phyloP scores from a whole-genome alignment of 2,888 invertebrate genomes.

The Nymphalis polychloros region DNA sequence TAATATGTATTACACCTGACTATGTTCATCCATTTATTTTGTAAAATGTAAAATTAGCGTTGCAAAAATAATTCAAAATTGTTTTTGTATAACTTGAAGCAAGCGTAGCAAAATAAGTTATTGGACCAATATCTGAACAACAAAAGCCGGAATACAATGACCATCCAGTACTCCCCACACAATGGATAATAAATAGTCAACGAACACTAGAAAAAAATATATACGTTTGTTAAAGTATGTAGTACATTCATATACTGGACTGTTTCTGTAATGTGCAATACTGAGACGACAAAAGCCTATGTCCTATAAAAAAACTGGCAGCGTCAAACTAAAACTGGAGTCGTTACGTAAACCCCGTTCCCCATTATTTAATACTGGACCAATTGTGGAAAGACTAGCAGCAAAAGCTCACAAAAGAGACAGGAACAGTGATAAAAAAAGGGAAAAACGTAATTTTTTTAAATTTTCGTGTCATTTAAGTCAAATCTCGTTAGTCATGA shows the following conservation, averaged over 20 bases:
- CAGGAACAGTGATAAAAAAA: neutral
- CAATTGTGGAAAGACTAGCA: neutral
- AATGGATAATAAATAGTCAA: slow-evolving; percentile 51
- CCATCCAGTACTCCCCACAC: slow-evolving; percentile 48
- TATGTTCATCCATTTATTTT: neutral
- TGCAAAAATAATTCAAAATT: neutral
- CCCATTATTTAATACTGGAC: slow-evolving; percentile 8
- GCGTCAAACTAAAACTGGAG: slow-evolving; percentile 27
- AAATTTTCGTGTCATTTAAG: slow-evolving; percentile 18
- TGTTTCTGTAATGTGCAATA: slow-evolving; percentile 22
- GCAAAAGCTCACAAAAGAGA: neutral
- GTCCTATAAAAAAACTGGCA: slow-evolving; percentile 34
- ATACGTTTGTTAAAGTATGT: slow-evolving; percentile 24
- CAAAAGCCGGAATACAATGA: slow-evolving; percentile 59
- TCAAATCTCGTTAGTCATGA: slow-evolving; percentile 42
- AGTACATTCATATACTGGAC: slow-evolving; percentile 23
- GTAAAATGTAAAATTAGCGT: neutral
- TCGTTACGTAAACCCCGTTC: slow-evolving; percentile 2
- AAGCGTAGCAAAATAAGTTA: slow-evolving; percentile 53
- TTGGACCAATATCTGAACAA: slow-evolving; percentile 66
- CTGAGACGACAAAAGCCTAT: slow-evolving; percentile 27
- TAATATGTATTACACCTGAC: too few relatives aligned
- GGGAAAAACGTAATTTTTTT: slow-evolving; percentile 31
- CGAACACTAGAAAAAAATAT: slow-evolving; percentile 35
- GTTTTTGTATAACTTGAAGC: slow-evolving; percentile 13